phyloP scores from a whole-genome alignment of 2,113 vertebrate genomes.

The Alligator mississippiensis region DNA sequence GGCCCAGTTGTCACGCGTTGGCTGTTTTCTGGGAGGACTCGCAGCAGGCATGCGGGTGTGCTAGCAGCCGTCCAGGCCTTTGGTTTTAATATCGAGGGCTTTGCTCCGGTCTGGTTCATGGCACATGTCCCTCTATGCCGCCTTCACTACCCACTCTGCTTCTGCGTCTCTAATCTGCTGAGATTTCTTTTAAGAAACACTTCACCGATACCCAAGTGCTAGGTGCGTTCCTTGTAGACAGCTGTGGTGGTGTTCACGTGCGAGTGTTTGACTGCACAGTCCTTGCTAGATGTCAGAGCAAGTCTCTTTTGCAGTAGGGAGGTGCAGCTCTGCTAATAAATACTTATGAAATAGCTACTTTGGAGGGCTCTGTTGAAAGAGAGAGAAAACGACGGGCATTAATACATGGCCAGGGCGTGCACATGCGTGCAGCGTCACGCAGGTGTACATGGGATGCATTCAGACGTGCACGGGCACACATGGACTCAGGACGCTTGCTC shows the following conservation, averaged over 20 bases:
- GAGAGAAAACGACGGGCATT: accelerated
- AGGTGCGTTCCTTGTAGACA: neutral
- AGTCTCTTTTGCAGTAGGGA: neutral
- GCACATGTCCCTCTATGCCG: neutral
- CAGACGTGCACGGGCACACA: neutral
- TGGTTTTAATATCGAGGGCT: neutral
- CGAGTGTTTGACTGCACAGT: neutral
- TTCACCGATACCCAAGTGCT: accelerated
- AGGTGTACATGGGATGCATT: neutral
- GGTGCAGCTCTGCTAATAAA: accelerated
- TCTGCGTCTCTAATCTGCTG: neutral
- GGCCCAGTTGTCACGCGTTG: neutral
- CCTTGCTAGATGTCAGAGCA: neutral
- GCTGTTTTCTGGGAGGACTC: accelerated
- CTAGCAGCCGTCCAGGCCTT: too few species aligned
- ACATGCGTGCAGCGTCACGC: too few species aligned
- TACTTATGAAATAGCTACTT: accelerated
- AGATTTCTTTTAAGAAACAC: neutral
- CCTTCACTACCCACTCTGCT: neutral
- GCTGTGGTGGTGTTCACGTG: neutral
- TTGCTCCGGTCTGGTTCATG: neutral
- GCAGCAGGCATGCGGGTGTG: neutral
- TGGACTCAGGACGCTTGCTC: accelerated
- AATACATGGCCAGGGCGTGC: accelerated
- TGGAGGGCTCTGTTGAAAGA: neutral